A percentile compares a stretch with the other conserved stretches of the same genome.
phyloP scores from a whole-genome alignment of 2,888 invertebrate genomes.

The Caenorhabditis becei region DNA sequence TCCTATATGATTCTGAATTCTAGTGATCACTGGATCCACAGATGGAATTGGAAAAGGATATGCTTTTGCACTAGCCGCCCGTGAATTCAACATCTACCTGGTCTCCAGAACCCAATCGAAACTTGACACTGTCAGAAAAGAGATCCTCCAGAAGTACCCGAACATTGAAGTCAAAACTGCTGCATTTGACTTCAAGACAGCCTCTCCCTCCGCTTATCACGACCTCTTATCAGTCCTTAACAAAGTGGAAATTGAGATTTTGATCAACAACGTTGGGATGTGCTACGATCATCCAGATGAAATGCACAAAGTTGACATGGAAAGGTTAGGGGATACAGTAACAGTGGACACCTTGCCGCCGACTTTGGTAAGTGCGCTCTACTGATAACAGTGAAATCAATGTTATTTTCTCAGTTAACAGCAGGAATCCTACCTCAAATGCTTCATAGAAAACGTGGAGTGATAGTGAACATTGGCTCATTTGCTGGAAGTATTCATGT shows the following conservation, averaged over 20 bases:
- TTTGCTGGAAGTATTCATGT: no score
- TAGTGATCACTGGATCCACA: constrained; percentile 81
- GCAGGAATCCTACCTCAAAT: no score
- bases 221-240: constrained; percentile 71
- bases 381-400: not conserved
- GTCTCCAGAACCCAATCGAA: constrained; percentile 78
- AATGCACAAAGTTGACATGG: constrained; percentile 72
- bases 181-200: constrained; percentile 76
- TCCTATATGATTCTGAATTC: not conserved
- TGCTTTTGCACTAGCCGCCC: constrained; percentile 76
- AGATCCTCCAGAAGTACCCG: constrained; percentile 70
- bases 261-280: constrained; percentile 93
- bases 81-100: constrained; percentile 78
- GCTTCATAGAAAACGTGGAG: no score
- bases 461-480: no score
- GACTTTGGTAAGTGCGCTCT: constrained; percentile 85
- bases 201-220: constrained; percentile 71
- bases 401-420: not conserved
- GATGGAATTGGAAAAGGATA: constrained; percentile 82
- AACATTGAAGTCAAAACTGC: constrained; percentile 73
- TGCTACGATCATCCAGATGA: constrained; percentile 89
- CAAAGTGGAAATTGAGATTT: constrained; percentile 73
- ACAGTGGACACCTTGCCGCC: constrained; percentile 89
- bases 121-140: constrained; percentile 75
- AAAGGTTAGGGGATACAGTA: constrained; percentile 84